Base-by-base conservation (phyloP, 2,797 vertebrate species). In the Oceanodroma leucorhoa region DNA sequence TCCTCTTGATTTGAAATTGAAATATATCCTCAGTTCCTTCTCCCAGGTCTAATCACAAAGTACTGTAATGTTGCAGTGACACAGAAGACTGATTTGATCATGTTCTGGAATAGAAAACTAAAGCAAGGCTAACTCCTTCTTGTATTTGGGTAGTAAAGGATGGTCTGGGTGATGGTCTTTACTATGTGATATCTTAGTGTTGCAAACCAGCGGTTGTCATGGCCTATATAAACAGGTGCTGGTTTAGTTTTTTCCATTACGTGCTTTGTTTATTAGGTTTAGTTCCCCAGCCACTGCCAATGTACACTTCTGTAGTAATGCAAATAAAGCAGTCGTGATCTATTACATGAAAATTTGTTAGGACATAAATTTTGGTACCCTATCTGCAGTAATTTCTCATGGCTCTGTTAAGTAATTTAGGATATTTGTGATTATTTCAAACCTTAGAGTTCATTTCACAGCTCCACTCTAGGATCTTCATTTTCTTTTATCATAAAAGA, bases 31-130 rank as follows among this genome's bases (percentile, higher is more conserved):
- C 23, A 17, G 46, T 83, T 78, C 40, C 16, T 81, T 83, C 46
- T 87, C 22, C 26, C 29, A 46, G n/a, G 12, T 89, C 34, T 83
- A n/a, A 55, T 82, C 20, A 12, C 9, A 30, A 69, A 51, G 29
- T 18, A 24, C 10, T 34, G n/a, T 62, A 41, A 27, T 0, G 0
- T 14, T 81, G 24, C 64, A 62, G 50, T 40, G 71, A 40, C 36
- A 16, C 36, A 67, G 69, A 43, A 61, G 45, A 53, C 24, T 51
- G 57, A 41, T 54, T 19, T 45, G 14, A 5, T 80, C 6, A 4
- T 7, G 14, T 32, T 13, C n/a, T 78, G n/a, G 19, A 69, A 58
- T 2, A 75, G 72, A 80, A 88, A 41, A 51, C 43, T 53, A 66
- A 65, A 80, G 61, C 60, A 61, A 30, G 76, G 11, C 71, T 45